A percentile compares a stretch with the other conserved stretches of the same genome.
Conservation (phyloP, 2,888 invertebrate genomes). For the Priapulus caudatus region DNA sequence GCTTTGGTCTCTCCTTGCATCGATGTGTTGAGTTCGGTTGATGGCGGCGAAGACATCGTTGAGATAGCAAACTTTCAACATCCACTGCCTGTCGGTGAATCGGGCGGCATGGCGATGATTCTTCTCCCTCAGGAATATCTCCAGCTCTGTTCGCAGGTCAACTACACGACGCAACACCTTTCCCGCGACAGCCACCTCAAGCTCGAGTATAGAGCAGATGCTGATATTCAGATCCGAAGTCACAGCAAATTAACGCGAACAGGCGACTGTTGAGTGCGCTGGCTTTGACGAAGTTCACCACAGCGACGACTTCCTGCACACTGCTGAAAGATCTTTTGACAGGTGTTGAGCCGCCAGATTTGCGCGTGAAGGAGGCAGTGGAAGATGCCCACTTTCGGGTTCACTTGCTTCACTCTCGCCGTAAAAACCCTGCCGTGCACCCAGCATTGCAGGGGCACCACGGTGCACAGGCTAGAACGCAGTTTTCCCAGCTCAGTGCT, state of each 20-base stretch:
- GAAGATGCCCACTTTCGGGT: neutral
- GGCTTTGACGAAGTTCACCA: neutral
- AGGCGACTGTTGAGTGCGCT: neutral
- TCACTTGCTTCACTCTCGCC: neutral
- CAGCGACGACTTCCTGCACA: neutral
- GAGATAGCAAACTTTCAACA: neutral
- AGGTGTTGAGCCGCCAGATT: neutral
- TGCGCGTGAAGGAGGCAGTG: neutral
- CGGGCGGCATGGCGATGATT: too few species aligned
- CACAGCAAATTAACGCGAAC: too few species aligned
- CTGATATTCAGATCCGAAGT: neutral
- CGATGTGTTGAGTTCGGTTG: neutral
- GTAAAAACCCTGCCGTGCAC: neutral
- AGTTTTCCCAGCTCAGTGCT: neutral
- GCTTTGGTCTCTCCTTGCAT: neutral
- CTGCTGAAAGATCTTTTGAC: neutral
- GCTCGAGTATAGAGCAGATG: neutral
- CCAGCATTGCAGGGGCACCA: neutral
- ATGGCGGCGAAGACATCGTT: neutral
- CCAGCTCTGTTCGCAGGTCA: neutral
- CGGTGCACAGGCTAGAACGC: neutral
- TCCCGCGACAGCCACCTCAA: neutral
- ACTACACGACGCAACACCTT: neutral
- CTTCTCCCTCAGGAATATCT: neutral
- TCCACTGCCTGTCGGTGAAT: too few species aligned